phyloP scores from a whole-genome alignment of 2,113 vertebrate genomes.

The Picathartes gymnocephalus region DNA sequence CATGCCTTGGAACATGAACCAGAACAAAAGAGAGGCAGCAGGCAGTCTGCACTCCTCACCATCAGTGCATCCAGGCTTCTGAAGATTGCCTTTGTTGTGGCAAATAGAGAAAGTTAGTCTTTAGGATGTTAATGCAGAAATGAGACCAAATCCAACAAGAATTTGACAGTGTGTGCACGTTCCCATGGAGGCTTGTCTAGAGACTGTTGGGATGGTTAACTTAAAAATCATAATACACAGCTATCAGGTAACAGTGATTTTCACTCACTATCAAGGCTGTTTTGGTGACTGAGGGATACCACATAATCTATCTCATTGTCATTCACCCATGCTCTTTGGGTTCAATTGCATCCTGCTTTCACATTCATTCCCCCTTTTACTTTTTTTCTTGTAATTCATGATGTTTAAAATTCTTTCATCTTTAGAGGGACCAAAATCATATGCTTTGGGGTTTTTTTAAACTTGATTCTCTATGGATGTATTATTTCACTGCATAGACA shows the following conservation, averaged over 20 bases:
- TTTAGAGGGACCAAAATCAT: not conserved
- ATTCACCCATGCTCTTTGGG: not conserved
- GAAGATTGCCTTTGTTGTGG: not conserved
- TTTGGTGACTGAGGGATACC: not conserved
- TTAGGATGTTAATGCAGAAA: not conserved
- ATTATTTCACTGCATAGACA: not conserved
- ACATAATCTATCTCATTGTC: not conserved
- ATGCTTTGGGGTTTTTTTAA: not conserved
- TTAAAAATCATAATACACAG: not conserved
- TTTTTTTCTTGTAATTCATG: not conserved
- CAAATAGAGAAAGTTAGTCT: not conserved
- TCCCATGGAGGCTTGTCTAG: not conserved
- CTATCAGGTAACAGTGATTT: not conserved
- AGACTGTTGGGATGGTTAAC: not conserved
- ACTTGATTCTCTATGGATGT: not conserved
- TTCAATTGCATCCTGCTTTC: not conserved
- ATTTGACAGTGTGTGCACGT: not conserved
- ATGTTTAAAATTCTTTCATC: not conserved
- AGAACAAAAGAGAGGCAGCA: not conserved
- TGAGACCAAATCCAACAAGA: not conserved
- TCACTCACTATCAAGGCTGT: not conserved
- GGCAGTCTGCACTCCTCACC: not conserved
- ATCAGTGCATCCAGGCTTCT: not conserved
- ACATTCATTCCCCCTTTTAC: not conserved
- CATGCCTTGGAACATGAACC: not conserved